Evolutionary conservation across 2,888 invertebrate genomes (phyloP).

Genomic region (Anaspis maculata): DNA sequence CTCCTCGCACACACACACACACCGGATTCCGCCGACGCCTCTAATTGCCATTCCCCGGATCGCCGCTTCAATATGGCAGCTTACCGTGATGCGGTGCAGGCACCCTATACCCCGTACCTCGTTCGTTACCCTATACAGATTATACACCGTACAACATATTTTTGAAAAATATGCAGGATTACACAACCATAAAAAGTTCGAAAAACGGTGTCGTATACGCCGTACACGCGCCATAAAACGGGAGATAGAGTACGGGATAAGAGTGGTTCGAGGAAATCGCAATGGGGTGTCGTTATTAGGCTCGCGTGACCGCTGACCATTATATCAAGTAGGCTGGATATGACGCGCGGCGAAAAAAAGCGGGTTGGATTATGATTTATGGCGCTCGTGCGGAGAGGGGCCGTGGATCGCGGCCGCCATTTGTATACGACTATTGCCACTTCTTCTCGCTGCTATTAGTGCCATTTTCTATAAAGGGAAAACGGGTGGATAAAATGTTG

Average conservation of each 20-base stretch:
- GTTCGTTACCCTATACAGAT: too few relatives aligned
- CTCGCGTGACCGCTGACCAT: constrained; percentile 8
- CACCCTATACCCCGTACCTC: background rate
- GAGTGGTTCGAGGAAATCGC: constrained; percentile 12
- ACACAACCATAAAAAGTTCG: too few relatives aligned
- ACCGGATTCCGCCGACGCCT: constrained; percentile 17
- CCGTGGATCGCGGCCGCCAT: too few relatives aligned
- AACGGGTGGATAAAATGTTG: too few relatives aligned
- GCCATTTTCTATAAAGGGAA: too few relatives aligned
- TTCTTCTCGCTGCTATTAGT: too few relatives aligned
- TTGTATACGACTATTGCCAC: too few relatives aligned
- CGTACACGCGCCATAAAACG: constrained; percentile 3
- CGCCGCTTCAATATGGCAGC: constrained; percentile 15
- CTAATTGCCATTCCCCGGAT: constrained; percentile 19
- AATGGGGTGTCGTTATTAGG: constrained; percentile 11
- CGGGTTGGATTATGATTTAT: too few relatives aligned
- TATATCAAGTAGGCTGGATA: background rate
- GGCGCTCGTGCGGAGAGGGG: too few relatives aligned
- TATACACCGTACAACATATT: too few relatives aligned
- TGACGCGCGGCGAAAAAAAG: background rate
- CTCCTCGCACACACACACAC: background rate
- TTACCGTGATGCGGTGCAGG: constrained; percentile 1
- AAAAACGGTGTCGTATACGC: too few relatives aligned
- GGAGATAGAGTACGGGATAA: constrained; percentile 9
- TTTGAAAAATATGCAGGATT: too few relatives aligned